Percentiles rank a stretch among this genome's conserved stretches.
These are phyloP conservation scores for Caenorhabditis panamensis DNA, from an alignment of 2,888 invertebrate species.

Conservation along the genomic window DNA sequence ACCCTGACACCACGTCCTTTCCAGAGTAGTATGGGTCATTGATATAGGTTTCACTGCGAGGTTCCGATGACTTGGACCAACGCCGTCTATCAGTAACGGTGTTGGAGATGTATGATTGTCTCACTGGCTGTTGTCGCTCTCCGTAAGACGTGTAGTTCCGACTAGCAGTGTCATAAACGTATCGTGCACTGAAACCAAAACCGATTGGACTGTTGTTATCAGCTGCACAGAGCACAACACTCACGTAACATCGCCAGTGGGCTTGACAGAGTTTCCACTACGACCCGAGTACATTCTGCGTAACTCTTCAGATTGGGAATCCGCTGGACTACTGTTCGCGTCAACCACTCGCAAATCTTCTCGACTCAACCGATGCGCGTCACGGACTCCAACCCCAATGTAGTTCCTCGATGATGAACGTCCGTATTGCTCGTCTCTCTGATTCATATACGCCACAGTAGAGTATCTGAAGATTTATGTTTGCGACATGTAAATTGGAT, in stretches of 20 bases:
- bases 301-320: conserved; percentile 58
- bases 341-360: conserved; percentile 56
- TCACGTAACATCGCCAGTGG: conserved; percentile 58
- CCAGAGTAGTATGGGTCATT: conserved; percentile 58
- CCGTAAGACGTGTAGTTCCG: conserved; percentile 56
- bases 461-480: conserved; percentile 38
- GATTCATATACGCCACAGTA: conserved; percentile 61
- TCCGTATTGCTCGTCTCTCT: conserved; percentile 24
- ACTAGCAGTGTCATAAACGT: conserved; percentile 58
- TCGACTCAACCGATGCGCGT: conserved; percentile 60
- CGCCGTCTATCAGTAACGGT: conserved; percentile 44
- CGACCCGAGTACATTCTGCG: conserved; percentile 60
- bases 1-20: conserved; percentile 46
- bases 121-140: conserved; percentile 30
- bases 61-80: conserved; percentile 62
- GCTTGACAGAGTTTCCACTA: conserved; percentile 50
- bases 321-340: conserved; percentile 54
- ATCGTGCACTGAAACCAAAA: conserved; percentile 42
- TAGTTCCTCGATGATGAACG: conserved; percentile 37
- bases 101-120: conserved; percentile 31
- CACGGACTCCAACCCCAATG: conserved; percentile 55
- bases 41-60: conserved; percentile 56
- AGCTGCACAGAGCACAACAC: background rate
- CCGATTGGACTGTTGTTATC: conserved; percentile 1
- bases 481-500: background rate